Evolutionary conservation across 1,140 invertebrate species (phyloP), one percentile per base, ranked within the genome.

Genomic region (Nephila pilipes): DNA sequence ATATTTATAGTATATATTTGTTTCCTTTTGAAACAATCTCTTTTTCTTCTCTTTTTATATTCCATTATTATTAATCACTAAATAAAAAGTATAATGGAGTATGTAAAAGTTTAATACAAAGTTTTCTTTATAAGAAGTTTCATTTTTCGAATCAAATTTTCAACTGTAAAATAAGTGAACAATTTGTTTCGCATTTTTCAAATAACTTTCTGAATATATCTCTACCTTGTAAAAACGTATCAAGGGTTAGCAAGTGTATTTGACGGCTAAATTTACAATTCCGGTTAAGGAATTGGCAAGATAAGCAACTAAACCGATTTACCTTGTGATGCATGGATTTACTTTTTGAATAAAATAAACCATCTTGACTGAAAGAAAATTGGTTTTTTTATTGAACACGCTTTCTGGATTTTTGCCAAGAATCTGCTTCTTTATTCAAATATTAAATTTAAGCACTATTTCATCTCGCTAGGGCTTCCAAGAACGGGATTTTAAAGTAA

Each of bases 391-490:
- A 75, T 75, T 29, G 65, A 75, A 75, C 25, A 29, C 29, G 25
- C 29, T 29, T 75, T 3, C 29, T 75, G 65, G 65, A 75, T 16
- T 16, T 29, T 5, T 75, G 65, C 65, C 65, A 75, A 32, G 29
- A 36, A 29, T 18, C 32, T 75, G 25, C 5, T 75, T 32, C 65
- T 29, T 75, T 75, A 75, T 75, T 36, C 65, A 75, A 75, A 46
- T 46, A 46, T 46, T 46, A 46, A 75, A 75, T 75, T 75, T 32
- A 75, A 75, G 16, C 65, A 75, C 65, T 20, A 75, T 75, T 75
- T 29, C 29, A 36, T 18, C 65, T 29, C 29, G 5, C 29, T 32
- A 29, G 29, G 29, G 20, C 18, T 18, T 32, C 25, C 29, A 12
- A 12, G 65, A 75, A 75, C 29, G 4, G 65, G 16, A 2, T 25